phyloP scores from a whole-genome alignment of 2,888 invertebrate genomes.

The Maniola hyperantus region DNA sequence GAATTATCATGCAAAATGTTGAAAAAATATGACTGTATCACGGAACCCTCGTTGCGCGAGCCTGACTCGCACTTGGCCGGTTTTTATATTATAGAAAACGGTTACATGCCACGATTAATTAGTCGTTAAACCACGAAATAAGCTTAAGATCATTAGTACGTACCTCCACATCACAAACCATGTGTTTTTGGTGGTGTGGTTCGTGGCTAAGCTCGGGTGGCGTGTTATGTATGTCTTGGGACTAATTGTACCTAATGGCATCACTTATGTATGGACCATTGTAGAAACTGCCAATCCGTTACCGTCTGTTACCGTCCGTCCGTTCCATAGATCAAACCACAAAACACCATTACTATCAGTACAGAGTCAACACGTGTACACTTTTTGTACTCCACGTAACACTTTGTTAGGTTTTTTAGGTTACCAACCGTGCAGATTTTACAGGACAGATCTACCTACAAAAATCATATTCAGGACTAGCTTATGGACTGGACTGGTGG shows the following conservation, averaged over 20 bases:
- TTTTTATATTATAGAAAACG: too few relatives aligned
- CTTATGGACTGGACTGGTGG: too few relatives aligned
- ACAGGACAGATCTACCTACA: neutral
- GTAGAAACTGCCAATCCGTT: conserved; percentile 6
- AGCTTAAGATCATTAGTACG: too few relatives aligned
- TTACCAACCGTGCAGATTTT: neutral
- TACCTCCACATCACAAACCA: too few relatives aligned
- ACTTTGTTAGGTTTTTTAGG: conserved; percentile 9
- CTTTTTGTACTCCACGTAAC: conserved; percentile 16
- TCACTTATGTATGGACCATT: conserved; percentile 9
- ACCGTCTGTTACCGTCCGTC: neutral
- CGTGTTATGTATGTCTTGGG: neutral
- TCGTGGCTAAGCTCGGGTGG: neutral
- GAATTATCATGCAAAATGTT: too few relatives aligned
- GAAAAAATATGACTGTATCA: too few relatives aligned
- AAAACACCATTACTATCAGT: conserved; percentile 14
- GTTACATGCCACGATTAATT: too few relatives aligned
- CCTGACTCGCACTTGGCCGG: too few relatives aligned
- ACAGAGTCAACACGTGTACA: conserved; percentile 8
- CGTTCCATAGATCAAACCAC: neutral
- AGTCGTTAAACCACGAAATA: too few relatives aligned
- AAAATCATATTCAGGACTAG: too few relatives aligned
- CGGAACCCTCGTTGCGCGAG: too few relatives aligned
- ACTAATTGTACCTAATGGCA: conserved; percentile 3
- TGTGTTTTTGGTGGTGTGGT: neutral